Percentiles rank a stretch among this genome's conserved stretches.
These are phyloP conservation scores for Benthosema pterotum DNA, from an alignment of 2,797 vertebrate species.

Conservation along the genomic window DNA sequence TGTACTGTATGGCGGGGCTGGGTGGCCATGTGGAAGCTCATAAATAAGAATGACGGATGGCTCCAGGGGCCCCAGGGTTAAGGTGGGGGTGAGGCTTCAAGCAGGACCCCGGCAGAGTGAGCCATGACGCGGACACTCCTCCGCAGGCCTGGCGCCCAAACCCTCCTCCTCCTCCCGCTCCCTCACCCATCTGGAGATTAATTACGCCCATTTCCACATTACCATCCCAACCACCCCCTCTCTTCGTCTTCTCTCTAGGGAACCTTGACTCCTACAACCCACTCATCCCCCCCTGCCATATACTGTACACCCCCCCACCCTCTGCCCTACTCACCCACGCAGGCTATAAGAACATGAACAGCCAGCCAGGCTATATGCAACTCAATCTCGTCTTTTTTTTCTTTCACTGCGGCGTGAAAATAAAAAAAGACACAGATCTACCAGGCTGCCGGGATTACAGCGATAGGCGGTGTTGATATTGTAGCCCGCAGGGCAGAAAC, in stretches of 20 bases:
- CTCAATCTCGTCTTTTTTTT: slow-evolving; percentile 51
- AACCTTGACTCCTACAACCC: slow-evolving; percentile 70
- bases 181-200: slow-evolving; percentile 73
- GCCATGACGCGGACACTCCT: slow-evolving; percentile 57
- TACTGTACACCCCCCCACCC: slow-evolving; percentile 23
- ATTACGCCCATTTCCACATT: slow-evolving; percentile 73
- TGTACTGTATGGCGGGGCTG: slow-evolving; percentile 68
- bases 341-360: slow-evolving; percentile 14
- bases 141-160: slow-evolving; percentile 43
- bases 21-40: slow-evolving; percentile 76
- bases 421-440: slow-evolving; percentile 7
- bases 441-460: slow-evolving; percentile 45
- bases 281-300: slow-evolving; percentile 32
- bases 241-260: slow-evolving; percentile 45
- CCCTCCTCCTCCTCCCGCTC: too few relatives aligned
- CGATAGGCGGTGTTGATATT: slow-evolving; percentile 35
- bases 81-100: slow-evolving; percentile 56
- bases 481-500: slow-evolving; percentile 18
- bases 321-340: slow-evolving; percentile 18
- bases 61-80: slow-evolving; percentile 54
- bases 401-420: slow-evolving; percentile 54
- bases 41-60: slow-evolving; percentile 85
- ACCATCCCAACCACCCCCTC: slow-evolving; percentile 53
- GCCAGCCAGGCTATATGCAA: slow-evolving; percentile 40
- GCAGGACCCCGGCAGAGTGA: slow-evolving; percentile 61